These are phyloP conservation scores for Papilio elwesi DNA, from an alignment of 2,888 invertebrate species.

Conservation along the genomic window DNA sequence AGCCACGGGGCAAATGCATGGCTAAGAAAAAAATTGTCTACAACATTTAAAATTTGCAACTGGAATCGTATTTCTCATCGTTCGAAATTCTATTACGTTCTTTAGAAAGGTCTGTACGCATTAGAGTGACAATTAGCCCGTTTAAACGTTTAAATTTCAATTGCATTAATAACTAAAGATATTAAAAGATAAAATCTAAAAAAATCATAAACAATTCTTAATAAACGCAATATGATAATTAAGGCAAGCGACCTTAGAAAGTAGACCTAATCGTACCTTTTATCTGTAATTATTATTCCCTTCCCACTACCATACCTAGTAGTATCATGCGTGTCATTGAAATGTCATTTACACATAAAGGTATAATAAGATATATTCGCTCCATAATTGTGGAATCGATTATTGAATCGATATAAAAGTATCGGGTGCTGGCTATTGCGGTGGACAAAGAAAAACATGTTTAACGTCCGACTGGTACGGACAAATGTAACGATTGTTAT, in stretches of 20 bases:
- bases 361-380: constrained; percentile 23
- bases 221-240: background rate
- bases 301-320: constrained; percentile 30
- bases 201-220: background rate
- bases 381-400: constrained; percentile 14
- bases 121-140: too few species aligned
- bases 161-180: background rate
- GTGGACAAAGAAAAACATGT: constrained; percentile 26
- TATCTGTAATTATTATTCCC: constrained; percentile 19
- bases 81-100: too few species aligned
- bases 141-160: background rate
- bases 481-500: constrained; percentile 25
- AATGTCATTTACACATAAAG: constrained; percentile 17
- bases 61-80: too few species aligned
- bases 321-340: constrained; percentile 16
- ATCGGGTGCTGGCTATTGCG: background rate
- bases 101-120: too few species aligned
- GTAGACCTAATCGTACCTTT: constrained; percentile 17
- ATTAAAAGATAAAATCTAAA: constrained; percentile 2
- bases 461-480: constrained; percentile 1
- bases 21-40: too few species aligned
- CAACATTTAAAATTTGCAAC: too few species aligned
- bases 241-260: constrained; percentile 11
- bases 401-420: constrained; percentile 29
- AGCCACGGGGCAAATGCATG: too few species aligned